These are phyloP conservation scores for Lycophotia porphyrea DNA, from an alignment of 2,888 invertebrate genomes.

Conservation along the genomic window DNA sequence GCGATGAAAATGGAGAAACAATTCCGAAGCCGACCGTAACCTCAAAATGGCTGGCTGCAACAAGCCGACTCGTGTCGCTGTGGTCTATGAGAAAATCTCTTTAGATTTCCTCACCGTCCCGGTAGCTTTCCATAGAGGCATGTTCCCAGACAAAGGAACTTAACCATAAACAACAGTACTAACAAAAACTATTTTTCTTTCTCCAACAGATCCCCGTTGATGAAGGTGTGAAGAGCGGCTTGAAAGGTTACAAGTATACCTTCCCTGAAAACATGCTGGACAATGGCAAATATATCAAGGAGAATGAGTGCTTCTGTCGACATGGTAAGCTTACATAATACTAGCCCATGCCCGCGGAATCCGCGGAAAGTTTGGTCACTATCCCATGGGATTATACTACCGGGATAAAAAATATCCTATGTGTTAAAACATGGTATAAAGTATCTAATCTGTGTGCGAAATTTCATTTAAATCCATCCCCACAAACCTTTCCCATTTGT, in stretches of 20 bases:
- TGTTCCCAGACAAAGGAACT: background rate
- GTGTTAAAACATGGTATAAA: too few relatives aligned
- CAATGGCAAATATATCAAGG: constrained; percentile 92
- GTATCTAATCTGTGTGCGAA: too few relatives aligned
- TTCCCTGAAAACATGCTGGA: constrained; percentile 95
- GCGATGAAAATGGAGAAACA: background rate
- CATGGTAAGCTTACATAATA: constrained; percentile 83
- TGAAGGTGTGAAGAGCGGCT: constrained; percentile 91
- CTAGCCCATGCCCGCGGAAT: too few relatives aligned
- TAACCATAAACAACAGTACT: too few relatives aligned
- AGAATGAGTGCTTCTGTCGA: constrained; percentile 96
- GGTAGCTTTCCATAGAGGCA: background rate
- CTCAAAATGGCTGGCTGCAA: background rate
- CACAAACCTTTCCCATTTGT: too few relatives aligned
- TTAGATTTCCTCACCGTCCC: background rate
- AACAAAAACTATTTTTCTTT: background rate
- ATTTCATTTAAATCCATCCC: too few relatives aligned
- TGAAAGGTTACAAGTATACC: constrained; percentile 93
- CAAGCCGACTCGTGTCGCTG: background rate
- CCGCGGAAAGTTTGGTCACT: too few relatives aligned
- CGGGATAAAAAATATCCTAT: too few relatives aligned
- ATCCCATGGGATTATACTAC: too few relatives aligned
- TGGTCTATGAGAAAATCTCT: background rate
- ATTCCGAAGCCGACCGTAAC: background rate
- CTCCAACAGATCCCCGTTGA: constrained; percentile 89